Base-by-base conservation (phyloP, 1,140 invertebrate species). In the Drosophila pseudoobscura region DNA sequence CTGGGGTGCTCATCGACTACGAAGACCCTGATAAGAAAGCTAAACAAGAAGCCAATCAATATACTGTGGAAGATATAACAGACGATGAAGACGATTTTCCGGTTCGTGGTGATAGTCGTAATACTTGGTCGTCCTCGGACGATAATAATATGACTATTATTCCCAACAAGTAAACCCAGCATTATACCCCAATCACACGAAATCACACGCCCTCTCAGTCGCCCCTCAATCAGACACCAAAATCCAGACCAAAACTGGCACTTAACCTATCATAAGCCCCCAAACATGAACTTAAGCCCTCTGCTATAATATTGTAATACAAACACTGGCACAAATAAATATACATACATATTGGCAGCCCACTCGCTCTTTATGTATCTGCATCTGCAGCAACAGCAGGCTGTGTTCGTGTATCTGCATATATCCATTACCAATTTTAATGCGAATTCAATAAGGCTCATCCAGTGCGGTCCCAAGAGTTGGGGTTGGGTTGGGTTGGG, bases 381-480 rank as follows among this genome's bases (percentile, higher is more conserved):
- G 55, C 58, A 75, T 26, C 24, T 52, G 55, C 46, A 45, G 49
- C 39, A 31, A 11, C 8, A 20, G 26, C 64, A 69, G 63, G 20
- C 11, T 69, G 35, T 26, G 51, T 65, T 74, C 73, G 64, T 87
- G 78, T 68, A 53, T 58, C 64, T 80, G 78, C 82, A 85, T 87
- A 77, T 85, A 88, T 88, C 83, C 83, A 77, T 88, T 88, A 68
- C 83, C 70, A 82, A 85, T 87, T 85, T 85, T 80, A 87, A 85
- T 85, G 83, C 46, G 83, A 82, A 82, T 87, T 88, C 82, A 87
- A 87, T 88, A 79, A 84, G 80, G 74, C 71, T 62, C 56, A 60
- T 55, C 20, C 54, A 55, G 11, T 35, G 47, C 52, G 55, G 41
- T 60, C 57, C 57, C 55, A 59, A 17, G 46, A 26, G n/a, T 15